Conservation (phyloP, 2,797 vertebrate genomes). For the Spatula versicolor region DNA sequence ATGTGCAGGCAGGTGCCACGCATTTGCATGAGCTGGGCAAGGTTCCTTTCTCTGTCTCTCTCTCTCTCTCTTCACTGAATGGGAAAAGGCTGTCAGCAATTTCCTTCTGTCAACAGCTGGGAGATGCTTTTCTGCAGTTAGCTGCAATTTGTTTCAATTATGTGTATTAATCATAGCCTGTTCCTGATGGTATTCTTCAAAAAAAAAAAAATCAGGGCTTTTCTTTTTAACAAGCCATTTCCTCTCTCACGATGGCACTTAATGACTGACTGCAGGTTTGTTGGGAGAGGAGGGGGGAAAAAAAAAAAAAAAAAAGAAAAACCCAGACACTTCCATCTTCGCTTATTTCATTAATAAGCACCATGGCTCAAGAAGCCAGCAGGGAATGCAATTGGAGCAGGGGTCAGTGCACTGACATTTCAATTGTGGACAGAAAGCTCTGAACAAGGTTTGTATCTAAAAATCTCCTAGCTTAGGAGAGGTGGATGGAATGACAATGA, state of each 20-base stretch:
- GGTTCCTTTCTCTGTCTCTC: constrained; percentile 9
- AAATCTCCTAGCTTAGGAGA: neutral
- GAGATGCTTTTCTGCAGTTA: constrained; percentile 80
- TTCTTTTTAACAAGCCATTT: constrained; percentile 69
- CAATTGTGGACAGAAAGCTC: neutral
- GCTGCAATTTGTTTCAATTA: constrained; percentile 84
- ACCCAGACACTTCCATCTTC: neutral
- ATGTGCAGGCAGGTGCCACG: fast-evolving
- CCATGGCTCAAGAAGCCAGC: neutral
- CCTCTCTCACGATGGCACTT: constrained; percentile 55
- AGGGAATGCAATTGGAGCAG: neutral
- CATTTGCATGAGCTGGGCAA: neutral
- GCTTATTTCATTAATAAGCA: constrained; percentile 21
- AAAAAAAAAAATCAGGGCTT: constrained; percentile 32
- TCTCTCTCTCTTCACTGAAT: constrained; percentile 44
- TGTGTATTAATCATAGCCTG: constrained; percentile 82
- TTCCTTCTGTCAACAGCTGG: constrained; percentile 82
- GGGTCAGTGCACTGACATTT: neutral
- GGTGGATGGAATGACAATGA: neutral
- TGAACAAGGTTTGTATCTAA: neutral
- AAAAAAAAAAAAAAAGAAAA: neutral
- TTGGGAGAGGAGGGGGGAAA: neutral
- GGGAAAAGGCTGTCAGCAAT: constrained; percentile 80
- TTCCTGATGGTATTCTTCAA: constrained; percentile 72
- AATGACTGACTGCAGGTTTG: constrained; percentile 29